Evolutionary conservation across 2,113 vertebrate genomes (phyloP), one percentile per base, ranked within the genome.

Genomic region (Chaetorhynchus papuensis): DNA sequence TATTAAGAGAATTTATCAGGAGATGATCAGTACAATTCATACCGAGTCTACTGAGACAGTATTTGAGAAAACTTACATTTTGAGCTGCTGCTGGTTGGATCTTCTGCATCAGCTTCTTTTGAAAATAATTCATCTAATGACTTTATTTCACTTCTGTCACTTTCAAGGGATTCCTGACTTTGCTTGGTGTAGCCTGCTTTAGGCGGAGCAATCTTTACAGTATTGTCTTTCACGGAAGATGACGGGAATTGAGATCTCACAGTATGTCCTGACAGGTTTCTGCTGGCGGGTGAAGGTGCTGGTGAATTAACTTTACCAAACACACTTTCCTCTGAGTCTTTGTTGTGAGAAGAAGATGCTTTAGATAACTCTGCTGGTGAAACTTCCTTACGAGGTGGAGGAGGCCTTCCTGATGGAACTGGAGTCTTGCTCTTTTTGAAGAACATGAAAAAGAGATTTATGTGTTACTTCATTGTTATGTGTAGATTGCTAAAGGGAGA

Each of bases 101-200:
- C 94, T 31, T 97, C 92, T 77, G 85, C 68, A 33, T 45, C 41
- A 7, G 4, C 15, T 35, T 82, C 93, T 60, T 93, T 71, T 1
- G 97, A 97, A 85, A 98, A 98, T 15, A 98, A 97, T 57, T 98
- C 98, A 13, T 98, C 98, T 69, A 98, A 65, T 12, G 98, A 98
- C 22, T 81, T 96, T 18, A 98, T 90, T 77, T 98, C 96, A 27
- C 96, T 98, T 53, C 20, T 86, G 15, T 94, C 93, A 0, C 86
- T 93, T 90, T 92, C 41, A 59, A 50, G 22, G 3, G 98, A 97
- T 3, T 68, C 95, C n/a, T 86, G 83, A 11, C 94, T 97, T 8
- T 41, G 88, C 65, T 68, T 78, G 33, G 24, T 24, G 22, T 69
- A 72, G 22, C 41, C 85, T 59, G 5, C 30, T 52, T 44, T 30